phyloP scores from a whole-genome alignment of 2,888 invertebrate species.

The Thereva nobilitata region DNA sequence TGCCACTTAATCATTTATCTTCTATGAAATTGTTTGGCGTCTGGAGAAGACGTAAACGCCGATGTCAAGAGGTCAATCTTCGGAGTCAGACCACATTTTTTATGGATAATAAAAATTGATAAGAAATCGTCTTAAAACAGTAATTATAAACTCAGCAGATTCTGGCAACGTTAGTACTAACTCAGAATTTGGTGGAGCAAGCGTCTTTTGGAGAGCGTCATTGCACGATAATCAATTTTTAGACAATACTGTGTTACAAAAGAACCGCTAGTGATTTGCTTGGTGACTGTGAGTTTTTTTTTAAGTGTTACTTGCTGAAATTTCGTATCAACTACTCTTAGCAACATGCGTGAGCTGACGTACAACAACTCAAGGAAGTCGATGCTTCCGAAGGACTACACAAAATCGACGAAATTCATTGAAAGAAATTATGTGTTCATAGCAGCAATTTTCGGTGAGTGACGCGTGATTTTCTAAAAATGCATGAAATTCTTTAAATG shows the following conservation, averaged over 20 bases:
- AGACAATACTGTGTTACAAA: background rate
- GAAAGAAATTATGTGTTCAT: conserved; percentile 37
- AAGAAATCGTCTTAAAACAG: conserved; percentile 4
- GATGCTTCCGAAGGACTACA: conserved; percentile 40
- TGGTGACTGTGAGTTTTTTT: background rate
- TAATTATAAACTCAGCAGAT: background rate
- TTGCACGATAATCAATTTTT: background rate
- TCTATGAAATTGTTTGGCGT: background rate
- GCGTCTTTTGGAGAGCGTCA: background rate
- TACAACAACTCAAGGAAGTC: conserved; percentile 40
- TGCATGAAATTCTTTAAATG: background rate
- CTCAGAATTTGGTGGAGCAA: background rate
- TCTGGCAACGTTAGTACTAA: background rate
- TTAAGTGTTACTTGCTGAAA: no score
- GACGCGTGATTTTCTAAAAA: no score
- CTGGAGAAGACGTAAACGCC: conserved; percentile 13
- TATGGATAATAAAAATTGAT: conserved; percentile 4
- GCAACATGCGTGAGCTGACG: conserved; percentile 38
- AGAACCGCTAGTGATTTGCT: background rate
- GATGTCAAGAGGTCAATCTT: conserved; percentile 17
- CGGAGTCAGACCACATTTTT: conserved; percentile 12
- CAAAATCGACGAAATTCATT: conserved; percentile 38
- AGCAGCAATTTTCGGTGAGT: conserved; percentile 34
- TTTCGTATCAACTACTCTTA: no score
- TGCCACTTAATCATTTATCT: conserved; percentile 10